A percentile compares a stretch with the other conserved stretches of the same genome.
phyloP scores from a whole-genome alignment of 2,888 invertebrate genomes.

The Gastrophysa polygoni region DNA sequence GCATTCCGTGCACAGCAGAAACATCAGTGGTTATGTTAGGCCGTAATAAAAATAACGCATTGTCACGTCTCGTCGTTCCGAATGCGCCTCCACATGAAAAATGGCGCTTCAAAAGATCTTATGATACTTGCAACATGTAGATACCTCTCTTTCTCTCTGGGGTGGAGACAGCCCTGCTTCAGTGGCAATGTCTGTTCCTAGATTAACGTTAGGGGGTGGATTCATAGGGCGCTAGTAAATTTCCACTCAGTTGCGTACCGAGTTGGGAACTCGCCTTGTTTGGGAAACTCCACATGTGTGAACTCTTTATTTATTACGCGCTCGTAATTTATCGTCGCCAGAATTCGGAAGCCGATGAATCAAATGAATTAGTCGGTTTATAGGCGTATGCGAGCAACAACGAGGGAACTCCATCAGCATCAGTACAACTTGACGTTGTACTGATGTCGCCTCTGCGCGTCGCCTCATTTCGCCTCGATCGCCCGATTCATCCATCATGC shows the following conservation, averaged over 20 bases:
- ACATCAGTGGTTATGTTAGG: neutral
- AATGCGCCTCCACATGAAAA: conserved; percentile 11
- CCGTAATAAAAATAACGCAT: too few species aligned
- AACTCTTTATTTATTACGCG: conserved; percentile 43
- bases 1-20: conserved; percentile 3
- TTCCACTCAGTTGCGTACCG: conserved; percentile 30
- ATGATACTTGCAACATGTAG: neutral
- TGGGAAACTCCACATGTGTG: conserved; percentile 42
- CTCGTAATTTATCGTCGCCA: conserved; percentile 41
- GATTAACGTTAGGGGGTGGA: conserved; percentile 30
- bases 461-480: too few species aligned
- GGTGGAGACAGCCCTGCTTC: conserved; percentile 24
- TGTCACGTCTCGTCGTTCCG: too few species aligned
- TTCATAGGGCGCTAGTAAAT: conserved; percentile 32
- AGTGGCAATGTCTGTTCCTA: conserved; percentile 27
- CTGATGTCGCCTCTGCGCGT: too few species aligned
- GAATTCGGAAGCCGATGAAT: conserved; percentile 41
- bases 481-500: too few species aligned
- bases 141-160: conserved; percentile 26
- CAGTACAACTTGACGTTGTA: too few species aligned
- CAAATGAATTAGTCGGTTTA: conserved; percentile 32
- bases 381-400: neutral
- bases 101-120: conserved; percentile 22
- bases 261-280: conserved; percentile 28
- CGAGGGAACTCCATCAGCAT: neutral